Base-by-base conservation (phyloP, 2,888 invertebrate species). In the Agrochola macilenta region DNA sequence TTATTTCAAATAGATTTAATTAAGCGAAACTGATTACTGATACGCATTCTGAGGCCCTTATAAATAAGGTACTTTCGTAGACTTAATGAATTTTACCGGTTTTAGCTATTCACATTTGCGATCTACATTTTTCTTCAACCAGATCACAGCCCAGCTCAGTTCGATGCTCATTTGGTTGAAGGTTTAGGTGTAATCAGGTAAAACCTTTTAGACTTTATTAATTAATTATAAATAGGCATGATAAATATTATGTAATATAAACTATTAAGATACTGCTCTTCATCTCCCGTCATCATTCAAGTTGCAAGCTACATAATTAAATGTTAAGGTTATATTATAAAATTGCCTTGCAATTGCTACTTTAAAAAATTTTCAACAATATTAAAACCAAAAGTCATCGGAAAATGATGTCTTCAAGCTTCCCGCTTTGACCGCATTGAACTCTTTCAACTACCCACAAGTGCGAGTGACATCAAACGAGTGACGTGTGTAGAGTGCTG, bases 401-500 rank as follows among this genome's bases (percentile, higher is more conserved):
- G 17, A 60, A 77, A 72, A 17, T 14, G 20, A 23, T 46, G 23
- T 63, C 35, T 65, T 58, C n/a, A 35, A 81, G 5, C 39, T 74
- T 17, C n/a, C n/a, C 20, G 26, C 9, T 76, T 76, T 65, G 35
- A 60, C 76, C 43, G 11, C 26, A 26, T 46, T 60, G 17, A 65
- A 76, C 65, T 54, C 35, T 65, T 82, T 82, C 60, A 76, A 54
- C 76, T 60, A 43, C 35, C 76, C 61, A 72, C 46, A 2, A 70
- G 58, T 46, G 58, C 1, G 46, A 65, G 65, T 20, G 64, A 81
- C 81, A 63, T 81, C 81, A 74, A 84, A 76, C 54, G 72, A 30
- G 12, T 71, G 82, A 85, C 82, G 35, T 76, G 35, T 65, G 77
- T 69, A 58, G n/a, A 52, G 14, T 60, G 58, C 73, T 39, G 54